Evolutionary conservation across 2,113 vertebrate species (phyloP).

Genomic region (Pseudopipra pipra): DNA sequence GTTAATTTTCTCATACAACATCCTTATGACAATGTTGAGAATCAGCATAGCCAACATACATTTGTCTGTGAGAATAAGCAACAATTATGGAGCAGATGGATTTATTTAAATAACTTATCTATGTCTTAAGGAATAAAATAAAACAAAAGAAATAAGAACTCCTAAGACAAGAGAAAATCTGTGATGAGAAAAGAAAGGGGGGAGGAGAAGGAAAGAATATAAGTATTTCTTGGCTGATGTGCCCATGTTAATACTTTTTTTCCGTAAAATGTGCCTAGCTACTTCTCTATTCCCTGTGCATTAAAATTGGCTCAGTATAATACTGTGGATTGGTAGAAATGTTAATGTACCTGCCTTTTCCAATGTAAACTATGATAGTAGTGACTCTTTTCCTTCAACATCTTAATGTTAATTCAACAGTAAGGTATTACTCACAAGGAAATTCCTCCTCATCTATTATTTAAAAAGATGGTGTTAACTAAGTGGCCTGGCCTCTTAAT

Average conservation of each 20-base stretch:
- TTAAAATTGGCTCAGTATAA: constrained; percentile 19
- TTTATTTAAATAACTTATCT: not conserved
- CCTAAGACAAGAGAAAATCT: not conserved
- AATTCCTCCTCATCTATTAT: not conserved
- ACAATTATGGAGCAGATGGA: not conserved
- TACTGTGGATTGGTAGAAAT: constrained; percentile 17
- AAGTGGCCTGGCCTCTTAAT: not conserved
- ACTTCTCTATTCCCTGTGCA: constrained; percentile 7
- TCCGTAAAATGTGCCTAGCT: constrained; percentile 13
- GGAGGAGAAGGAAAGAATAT: not conserved
- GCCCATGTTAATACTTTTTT: constrained; percentile 11
- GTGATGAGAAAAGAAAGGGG: not conserved
- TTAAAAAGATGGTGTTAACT: not conserved
- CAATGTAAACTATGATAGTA: constrained; percentile 18
- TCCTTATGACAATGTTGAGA: not conserved
- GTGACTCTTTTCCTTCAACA: constrained; percentile 9
- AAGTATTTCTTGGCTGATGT: constrained; percentile 32
- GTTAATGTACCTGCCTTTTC: constrained; percentile 9
- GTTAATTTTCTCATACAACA: not conserved
- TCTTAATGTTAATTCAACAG: not conserved
- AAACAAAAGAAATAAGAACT: not conserved
- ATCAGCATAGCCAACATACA: not conserved
- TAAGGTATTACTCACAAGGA: not conserved
- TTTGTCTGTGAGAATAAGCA: not conserved
- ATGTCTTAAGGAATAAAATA: not conserved